Base-by-base conservation (phyloP, 2,797 vertebrate genomes). In the Sitta carolinensis region DNA sequence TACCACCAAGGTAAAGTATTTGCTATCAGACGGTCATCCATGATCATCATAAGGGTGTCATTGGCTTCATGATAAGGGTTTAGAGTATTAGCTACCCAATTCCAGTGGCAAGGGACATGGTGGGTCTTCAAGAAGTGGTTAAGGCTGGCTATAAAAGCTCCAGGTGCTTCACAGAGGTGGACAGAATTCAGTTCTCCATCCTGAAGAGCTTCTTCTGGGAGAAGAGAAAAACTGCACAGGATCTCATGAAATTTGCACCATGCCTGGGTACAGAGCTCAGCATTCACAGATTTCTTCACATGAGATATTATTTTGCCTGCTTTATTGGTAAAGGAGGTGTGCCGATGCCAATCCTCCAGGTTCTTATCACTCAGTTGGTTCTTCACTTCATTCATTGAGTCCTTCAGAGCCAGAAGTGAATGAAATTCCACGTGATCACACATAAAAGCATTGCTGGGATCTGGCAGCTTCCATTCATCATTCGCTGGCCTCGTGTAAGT, bases 171-270 rank as follows among this genome's bases (percentile, higher is more conserved):
- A 51, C 99, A 99, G 52, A 99, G 97, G 78, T 99, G 99, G 30
- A 99, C 96, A 0, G 99, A 98, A 97, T 99, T 99, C 89, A 99
- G 95, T 74, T 99, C 98, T 21, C 98, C 97, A 0, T 86, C 97
- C 40, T 95, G 97, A 90, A 99, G 97, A 34, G 98, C 98, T 76
- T 98, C 97, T 5, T 96, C 90, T 2, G 99, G 98, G 30, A 99
- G 97, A 69, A 99, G 97, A 22, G 92, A 67, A 76, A 99, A 99
- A 38, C 94, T 98, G 36, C 98, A 98, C 51, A 99, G 89, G 79
- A 99, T 98, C 97, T 99, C 99, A 10, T 98, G 98, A 94, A 99
- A 99, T 93, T 99, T 99, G 93, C 99, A 99, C 99, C 99, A 99
- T 0, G 99, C 99, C 95, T 99, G 99, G 17, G 99, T 99, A 94